Evolutionary conservation across 2,113 vertebrate species (phyloP).

Genomic region (Cephalopholis sonnerati): DNA sequence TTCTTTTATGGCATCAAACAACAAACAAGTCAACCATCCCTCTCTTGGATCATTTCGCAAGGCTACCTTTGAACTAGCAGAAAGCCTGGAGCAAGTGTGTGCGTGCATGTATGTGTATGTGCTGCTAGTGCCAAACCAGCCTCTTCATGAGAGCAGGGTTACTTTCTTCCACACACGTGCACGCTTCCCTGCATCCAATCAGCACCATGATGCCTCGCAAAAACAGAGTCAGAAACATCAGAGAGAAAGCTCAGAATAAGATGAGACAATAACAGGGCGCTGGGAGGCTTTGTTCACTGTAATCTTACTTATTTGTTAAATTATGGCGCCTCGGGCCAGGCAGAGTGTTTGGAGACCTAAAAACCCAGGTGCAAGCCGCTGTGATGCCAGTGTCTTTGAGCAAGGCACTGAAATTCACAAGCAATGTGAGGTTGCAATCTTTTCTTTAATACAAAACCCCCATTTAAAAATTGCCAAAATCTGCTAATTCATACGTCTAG

Average conservation of each 20-base stretch:
- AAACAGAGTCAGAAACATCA: conserved; percentile 20
- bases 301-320: conserved; percentile 40
- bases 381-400: not conserved
- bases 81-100: conserved; percentile 37
- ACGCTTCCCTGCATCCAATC: conserved; percentile 26
- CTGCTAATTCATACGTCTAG: too few species aligned
- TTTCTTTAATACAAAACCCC: not conserved
- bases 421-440: too few species aligned
- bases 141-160: conserved; percentile 7
- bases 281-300: conserved; percentile 12
- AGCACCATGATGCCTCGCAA: not conserved
- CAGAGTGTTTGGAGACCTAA: not conserved
- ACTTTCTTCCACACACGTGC: not conserved
- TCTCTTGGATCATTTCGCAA: conserved; percentile 46
- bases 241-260: conserved; percentile 39
- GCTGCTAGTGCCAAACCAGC: not conserved
- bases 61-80: conserved; percentile 59
- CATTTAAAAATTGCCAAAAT: not conserved
- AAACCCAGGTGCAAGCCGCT: not conserved
- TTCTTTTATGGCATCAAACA: conserved; percentile 48
- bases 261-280: conserved; percentile 39
- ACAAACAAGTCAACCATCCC: conserved; percentile 34
- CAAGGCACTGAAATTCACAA: not conserved
- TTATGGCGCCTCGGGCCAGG: not conserved
- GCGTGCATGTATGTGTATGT: not conserved